Evolutionary conservation across 2,888 invertebrate genomes (phyloP), one percentile per base, ranked within the genome.

Genomic region (Chymomyza amoena): DNA sequence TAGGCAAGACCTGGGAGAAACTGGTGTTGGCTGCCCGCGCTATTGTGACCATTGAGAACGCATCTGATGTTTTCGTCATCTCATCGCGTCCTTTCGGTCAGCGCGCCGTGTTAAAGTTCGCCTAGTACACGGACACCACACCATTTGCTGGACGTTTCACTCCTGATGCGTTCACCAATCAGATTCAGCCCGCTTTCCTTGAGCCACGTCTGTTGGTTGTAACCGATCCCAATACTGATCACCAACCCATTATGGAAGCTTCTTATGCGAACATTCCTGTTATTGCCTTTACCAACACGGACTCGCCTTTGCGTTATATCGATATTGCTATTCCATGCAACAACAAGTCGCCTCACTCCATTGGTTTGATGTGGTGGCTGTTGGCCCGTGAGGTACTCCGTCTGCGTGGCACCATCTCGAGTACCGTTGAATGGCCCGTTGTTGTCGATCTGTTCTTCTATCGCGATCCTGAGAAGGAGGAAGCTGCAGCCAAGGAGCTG

Each of bases 321-420:
- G 99, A 99, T 92, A 98, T 99, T 93, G 97, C 98, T 59, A 99
- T 99, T 91, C 99, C 99, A 75, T 99, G 99, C 94, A 99, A 99
- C 93, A 99, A 98, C 92, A 92, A n/a, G n/a, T n/a, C n/a, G n/a
- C n/a, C n/a, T n/a, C n/a, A n/a, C n/a, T n/a, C n/a, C n/a, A n/a
- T n/a, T n/a, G n/a, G n/a, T n/a, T n/a, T n/a, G n/a, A n/a, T n/a
- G n/a, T n/a, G n/a, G n/a, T n/a, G n/a, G n/a, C n/a, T n/a, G n/a
- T n/a, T n/a, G n/a, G n/a, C n/a, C n/a, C n/a, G n/a, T n/a, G n/a
- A n/a, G n/a, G n/a, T n/a, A n/a, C n/a, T n/a, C n/a, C n/a, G n/a
- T n/a, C n/a, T n/a, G n/a, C n/a, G n/a, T n/a, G n/a, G n/a, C n/a
- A n/a, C n/a, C n/a, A n/a, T n/a, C n/a, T n/a, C n/a, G n/a, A n/a